phyloP scores from a whole-genome alignment of 2,888 invertebrate species.

The Drosophila anomalipes region DNA sequence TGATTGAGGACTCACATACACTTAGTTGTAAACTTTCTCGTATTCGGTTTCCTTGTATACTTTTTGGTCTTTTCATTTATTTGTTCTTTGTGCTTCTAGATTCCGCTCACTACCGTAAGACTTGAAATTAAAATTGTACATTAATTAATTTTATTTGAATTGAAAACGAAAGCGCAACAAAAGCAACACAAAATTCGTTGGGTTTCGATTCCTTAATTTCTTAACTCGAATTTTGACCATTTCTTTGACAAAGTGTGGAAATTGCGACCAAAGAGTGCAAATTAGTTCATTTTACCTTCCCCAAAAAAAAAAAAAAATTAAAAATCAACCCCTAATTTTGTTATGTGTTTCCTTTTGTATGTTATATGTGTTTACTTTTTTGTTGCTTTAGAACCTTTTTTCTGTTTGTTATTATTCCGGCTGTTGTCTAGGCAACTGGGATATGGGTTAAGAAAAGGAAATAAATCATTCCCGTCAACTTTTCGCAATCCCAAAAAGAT shows the following conservation, averaged over 20 bases:
- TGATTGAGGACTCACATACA: slow-evolving; percentile 38
- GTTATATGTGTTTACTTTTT: slow-evolving; percentile 48
- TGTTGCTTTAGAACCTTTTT: slow-evolving; percentile 30
- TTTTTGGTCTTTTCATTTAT: slow-evolving; percentile 75
- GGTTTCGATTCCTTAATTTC: slow-evolving; percentile 52
- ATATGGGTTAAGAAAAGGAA: not conserved
- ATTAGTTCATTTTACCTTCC: slow-evolving; percentile 46
- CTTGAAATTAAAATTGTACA: slow-evolving; percentile 78
- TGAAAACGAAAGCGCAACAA: slow-evolving; percentile 70
- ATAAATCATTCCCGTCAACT: slow-evolving; percentile 7
- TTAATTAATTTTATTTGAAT: slow-evolving; percentile 80
- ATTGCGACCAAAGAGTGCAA: slow-evolving; percentile 81
- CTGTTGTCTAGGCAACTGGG: slow-evolving; percentile 33
- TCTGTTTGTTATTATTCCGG: slow-evolving; percentile 18
- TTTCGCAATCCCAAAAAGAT: not conserved
- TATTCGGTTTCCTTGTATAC: slow-evolving; percentile 72
- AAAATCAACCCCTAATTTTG: slow-evolving; percentile 25
- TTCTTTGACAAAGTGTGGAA: slow-evolving; percentile 56
- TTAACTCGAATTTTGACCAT: slow-evolving; percentile 20
- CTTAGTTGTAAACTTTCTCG: slow-evolving; percentile 33
- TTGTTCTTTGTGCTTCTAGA: slow-evolving; percentile 83
- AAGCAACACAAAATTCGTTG: slow-evolving; percentile 23
- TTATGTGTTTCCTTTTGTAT: slow-evolving; percentile 54
- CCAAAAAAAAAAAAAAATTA: slow-evolving; percentile 6
- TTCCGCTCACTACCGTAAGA: slow-evolving; percentile 85